These are phyloP conservation scores for Eupeodes latifasciatus DNA, from an alignment of 2,888 invertebrate species.

Conservation along the genomic window DNA sequence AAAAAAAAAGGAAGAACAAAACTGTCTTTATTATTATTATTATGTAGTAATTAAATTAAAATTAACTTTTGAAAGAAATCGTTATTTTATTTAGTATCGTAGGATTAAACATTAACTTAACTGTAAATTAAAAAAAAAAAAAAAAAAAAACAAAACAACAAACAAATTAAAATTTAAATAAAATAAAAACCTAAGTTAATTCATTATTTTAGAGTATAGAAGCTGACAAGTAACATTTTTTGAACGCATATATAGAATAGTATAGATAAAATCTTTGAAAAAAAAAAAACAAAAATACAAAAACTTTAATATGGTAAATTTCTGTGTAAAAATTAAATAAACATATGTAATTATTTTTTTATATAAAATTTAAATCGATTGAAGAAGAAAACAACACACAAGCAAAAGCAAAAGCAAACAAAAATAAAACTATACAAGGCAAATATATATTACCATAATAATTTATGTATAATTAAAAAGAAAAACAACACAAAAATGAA, in stretches of 20 bases:
- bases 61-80: constrained; percentile 56
- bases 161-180: not conserved
- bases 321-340: constrained; percentile 44
- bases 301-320: not conserved
- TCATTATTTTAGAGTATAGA: constrained; percentile 8
- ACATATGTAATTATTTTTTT: constrained; percentile 75
- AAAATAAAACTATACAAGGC: constrained; percentile 15
- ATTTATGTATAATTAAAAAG: constrained; percentile 22
- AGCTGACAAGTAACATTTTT: constrained; percentile 42
- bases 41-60: constrained; percentile 16
- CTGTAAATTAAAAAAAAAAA: constrained; percentile 53
- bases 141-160: constrained; percentile 21
- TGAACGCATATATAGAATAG: constrained; percentile 18
- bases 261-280: constrained; percentile 41
- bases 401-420: constrained; percentile 37
- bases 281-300: constrained; percentile 19
- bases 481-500: constrained; percentile 7
- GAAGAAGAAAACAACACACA: constrained; percentile 33
- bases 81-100: constrained; percentile 71
- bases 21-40: constrained; percentile 18
- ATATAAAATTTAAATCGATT: constrained; percentile 57
- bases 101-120: constrained; percentile 42
- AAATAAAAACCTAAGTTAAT: constrained; percentile 25
- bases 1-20: constrained; percentile 8
- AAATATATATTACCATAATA: constrained; percentile 34